phyloP scores from a whole-genome alignment of 1,140 invertebrate genomes.

The Alviniconcha marisindica region DNA sequence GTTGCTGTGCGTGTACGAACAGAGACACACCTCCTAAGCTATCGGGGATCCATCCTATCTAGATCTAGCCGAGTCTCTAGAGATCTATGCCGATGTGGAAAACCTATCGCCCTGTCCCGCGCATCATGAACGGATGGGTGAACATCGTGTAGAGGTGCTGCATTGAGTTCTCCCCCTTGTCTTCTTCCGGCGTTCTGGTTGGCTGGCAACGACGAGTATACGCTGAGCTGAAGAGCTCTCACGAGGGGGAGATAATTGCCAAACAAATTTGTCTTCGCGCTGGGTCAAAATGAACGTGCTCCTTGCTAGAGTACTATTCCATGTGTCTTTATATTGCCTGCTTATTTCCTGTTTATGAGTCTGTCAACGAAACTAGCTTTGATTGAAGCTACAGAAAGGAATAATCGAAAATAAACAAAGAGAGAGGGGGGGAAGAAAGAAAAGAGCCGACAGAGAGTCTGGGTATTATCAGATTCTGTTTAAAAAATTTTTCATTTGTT shows the following conservation, averaged over 20 bases:
- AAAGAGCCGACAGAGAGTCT: neutral
- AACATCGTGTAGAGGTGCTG: neutral
- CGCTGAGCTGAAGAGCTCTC: conserved; percentile 11
- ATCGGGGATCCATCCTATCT: no score
- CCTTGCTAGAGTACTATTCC: neutral
- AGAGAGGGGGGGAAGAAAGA: conserved; percentile 1
- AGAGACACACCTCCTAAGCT: no score
- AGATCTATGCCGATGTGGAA: neutral
- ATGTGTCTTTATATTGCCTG: neutral
- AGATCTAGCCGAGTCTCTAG: no score
- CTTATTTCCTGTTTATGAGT: conserved; percentile 8
- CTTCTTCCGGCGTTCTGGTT: conserved; percentile 30
- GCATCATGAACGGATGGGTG: neutral
- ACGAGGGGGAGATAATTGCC: conserved; percentile 20
- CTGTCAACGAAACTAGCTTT: neutral
- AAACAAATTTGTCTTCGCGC: conserved; percentile 32
- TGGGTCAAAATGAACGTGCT: neutral
- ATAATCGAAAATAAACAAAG: neutral
- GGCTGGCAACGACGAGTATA: neutral
- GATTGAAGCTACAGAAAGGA: neutral
- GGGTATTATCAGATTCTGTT: no score
- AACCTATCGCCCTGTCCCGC: neutral
- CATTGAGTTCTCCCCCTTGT: neutral
- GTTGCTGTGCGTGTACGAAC: no score
- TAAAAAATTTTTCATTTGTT: no score